Evolutionary conservation across 2,888 invertebrate genomes (phyloP), one percentile per base, ranked within the genome.

Genomic region (Agrilus biguttatus): DNA sequence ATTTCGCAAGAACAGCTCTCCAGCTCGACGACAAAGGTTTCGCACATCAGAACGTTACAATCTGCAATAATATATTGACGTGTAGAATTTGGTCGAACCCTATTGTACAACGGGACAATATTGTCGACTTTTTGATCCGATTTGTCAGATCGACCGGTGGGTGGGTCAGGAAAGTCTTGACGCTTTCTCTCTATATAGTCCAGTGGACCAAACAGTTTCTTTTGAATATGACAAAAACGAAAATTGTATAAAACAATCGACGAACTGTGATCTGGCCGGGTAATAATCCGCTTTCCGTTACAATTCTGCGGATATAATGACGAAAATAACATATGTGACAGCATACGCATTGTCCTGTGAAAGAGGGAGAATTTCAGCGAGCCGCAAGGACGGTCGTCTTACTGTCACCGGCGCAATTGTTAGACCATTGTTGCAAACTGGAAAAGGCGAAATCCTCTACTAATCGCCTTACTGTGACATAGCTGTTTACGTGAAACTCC

Each of bases 111-210:
- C 59, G 57, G 60, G 57, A 65, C 66, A 66, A 66, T 66, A 65
- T 66, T 65, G 65, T 66, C 67, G 67, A 67, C 66, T 67, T 66
- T 65, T 66, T 66, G 65, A 67, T 67, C 66, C 66, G 67, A 67
- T 67, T 67, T 67, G 66, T 66, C 65, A 60, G 60, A 65, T 63
- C 61, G 61, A 61, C 57, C 61, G 60, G 63, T 62, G 63, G 64
- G 64, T 64, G 61, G 63, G 63, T 63, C 62, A 60, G 57, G 58
- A 59, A 59, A 51, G 58, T 54, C 58, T 28, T 60, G 63, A 63
- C 63, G 62, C 62, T 63, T 64, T 64, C 64, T 65, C 64, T 62
- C 60, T 64, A 63, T 61, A 61, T 60, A 55, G 54, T 55, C 46
- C 56, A 60, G 53, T 52, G 42, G 46, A 37, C 53, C 61, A 55